phyloP scores from a whole-genome alignment of 2,797 vertebrate species.

The Crocodylus rhombifer region DNA sequence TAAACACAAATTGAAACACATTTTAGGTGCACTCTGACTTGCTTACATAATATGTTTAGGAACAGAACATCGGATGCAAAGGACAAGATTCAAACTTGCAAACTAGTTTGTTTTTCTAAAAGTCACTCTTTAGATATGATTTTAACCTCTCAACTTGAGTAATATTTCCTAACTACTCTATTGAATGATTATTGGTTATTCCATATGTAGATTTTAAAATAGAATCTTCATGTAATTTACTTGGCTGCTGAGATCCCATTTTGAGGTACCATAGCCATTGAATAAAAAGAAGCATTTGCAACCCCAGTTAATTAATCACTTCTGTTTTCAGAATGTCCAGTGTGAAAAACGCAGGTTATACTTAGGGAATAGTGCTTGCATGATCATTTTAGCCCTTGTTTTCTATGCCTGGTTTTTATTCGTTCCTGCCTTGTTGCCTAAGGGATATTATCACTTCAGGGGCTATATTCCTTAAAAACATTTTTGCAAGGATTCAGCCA shows the following conservation, averaged over 20 bases:
- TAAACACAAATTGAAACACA: conserved; percentile 82
- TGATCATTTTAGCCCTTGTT: conserved; percentile 6
- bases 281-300: background rate
- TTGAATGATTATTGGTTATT: background rate
- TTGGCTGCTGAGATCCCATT: background rate
- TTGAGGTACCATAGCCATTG: conserved; percentile 1
- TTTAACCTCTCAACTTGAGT: conserved; percentile 47
- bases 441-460: conserved; percentile 59
- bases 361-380: background rate
- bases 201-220: background rate
- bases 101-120: conserved; percentile 53
- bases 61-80: conserved; percentile 62
- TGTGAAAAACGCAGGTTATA: background rate
- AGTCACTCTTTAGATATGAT: conserved; percentile 8
- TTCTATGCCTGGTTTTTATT: conserved; percentile 29
- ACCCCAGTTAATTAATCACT: background rate
- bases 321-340: background rate
- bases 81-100: conserved; percentile 69
- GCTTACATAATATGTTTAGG: conserved; percentile 74
- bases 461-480: conserved; percentile 50
- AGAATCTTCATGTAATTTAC: conserved; percentile 11
- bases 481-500: conserved; percentile 57
- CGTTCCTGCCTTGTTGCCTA: conserved; percentile 13
- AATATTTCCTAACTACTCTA: conserved; percentile 10
- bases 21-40: conserved; percentile 70